Evolutionary conservation across 1,140 invertebrate genomes (phyloP).

Genomic region (Rhagoletis zephyria): DNA sequence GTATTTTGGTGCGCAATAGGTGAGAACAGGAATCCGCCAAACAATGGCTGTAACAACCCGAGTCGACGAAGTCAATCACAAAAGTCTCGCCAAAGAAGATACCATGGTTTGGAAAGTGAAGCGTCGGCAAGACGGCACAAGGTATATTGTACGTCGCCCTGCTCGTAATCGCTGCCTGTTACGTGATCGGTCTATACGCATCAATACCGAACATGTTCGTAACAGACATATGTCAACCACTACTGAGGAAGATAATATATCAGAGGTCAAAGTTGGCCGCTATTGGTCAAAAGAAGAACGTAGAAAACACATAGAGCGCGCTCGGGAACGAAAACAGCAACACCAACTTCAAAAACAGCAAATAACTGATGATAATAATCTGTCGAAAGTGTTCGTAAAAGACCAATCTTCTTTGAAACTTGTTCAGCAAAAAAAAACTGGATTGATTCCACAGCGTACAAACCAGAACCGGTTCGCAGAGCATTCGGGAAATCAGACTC

Average conservation of each 20-base stretch:
- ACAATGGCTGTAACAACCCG: constrained; percentile 26
- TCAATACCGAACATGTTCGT: constrained; percentile 77
- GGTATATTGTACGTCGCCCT: constrained; percentile 84
- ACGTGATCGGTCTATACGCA: constrained; percentile 75
- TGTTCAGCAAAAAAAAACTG: background rate
- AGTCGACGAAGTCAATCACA: constrained; percentile 55
- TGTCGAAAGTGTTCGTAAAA: background rate
- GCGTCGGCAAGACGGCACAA: constrained; percentile 82
- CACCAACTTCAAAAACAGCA: constrained; percentile 69
- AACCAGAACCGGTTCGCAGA: background rate
- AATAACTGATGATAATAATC: background rate
- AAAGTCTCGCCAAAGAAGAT: constrained; percentile 65
- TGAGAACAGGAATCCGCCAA: background rate
- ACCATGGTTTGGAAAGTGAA: constrained; percentile 87
- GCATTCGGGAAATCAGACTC: background rate
- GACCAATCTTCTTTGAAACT: background rate
- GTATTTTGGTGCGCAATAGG: background rate
- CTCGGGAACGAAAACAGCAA: constrained; percentile 79
- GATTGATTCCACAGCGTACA: background rate
- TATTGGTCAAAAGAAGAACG: constrained; percentile 88
- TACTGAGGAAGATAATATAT: constrained; percentile 87
- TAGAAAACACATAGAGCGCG: constrained; percentile 82
- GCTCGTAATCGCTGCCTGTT: constrained; percentile 74
- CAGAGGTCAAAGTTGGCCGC: constrained; percentile 85
- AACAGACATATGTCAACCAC: constrained; percentile 81